A percentile compares a stretch with the other conserved stretches of the same genome.
These are phyloP conservation scores for Micropoecilia bifurca DNA, from an alignment of 2,797 vertebrate genomes.

Conservation along the genomic window DNA sequence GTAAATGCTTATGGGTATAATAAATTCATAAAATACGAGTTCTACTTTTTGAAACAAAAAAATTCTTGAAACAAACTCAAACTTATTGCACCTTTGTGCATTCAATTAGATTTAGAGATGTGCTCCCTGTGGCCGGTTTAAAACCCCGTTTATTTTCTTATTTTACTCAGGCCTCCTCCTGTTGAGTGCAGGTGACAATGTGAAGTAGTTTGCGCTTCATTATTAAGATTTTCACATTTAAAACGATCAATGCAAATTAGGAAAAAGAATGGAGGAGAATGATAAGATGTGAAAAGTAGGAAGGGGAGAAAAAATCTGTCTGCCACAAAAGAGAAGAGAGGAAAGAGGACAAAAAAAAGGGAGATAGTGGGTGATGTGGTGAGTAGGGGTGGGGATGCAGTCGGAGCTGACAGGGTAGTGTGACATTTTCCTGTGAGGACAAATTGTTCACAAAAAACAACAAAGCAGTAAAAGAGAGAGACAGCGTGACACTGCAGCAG, in stretches of 20 bases:
- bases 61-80: not conserved
- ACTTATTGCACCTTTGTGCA: not conserved
- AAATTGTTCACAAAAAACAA: conserved; percentile 79
- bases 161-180: conserved; percentile 2
- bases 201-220: conserved; percentile 40
- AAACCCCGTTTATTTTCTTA: not conserved
- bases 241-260: conserved; percentile 34
- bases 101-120: not conserved
- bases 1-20: not conserved
- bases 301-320: conserved; percentile 38
- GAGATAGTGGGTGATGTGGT: conserved; percentile 35
- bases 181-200: conserved; percentile 37
- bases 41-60: not conserved
- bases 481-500: conserved; percentile 64
- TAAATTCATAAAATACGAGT: not conserved
- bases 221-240: conserved; percentile 32
- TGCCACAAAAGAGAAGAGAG: conserved; percentile 34
- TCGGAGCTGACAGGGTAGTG: conserved; percentile 75
- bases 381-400: conserved; percentile 32
- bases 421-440: conserved; percentile 82
- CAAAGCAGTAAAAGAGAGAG: conserved; percentile 62
- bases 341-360: conserved; percentile 19
- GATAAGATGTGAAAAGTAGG: conserved; percentile 58
- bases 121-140: not conserved
- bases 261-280: conserved; percentile 23